Evolutionary conservation across 2,888 invertebrate genomes (phyloP), one percentile per base, ranked within the genome.

Genomic region (Sympetrum striolatum): DNA sequence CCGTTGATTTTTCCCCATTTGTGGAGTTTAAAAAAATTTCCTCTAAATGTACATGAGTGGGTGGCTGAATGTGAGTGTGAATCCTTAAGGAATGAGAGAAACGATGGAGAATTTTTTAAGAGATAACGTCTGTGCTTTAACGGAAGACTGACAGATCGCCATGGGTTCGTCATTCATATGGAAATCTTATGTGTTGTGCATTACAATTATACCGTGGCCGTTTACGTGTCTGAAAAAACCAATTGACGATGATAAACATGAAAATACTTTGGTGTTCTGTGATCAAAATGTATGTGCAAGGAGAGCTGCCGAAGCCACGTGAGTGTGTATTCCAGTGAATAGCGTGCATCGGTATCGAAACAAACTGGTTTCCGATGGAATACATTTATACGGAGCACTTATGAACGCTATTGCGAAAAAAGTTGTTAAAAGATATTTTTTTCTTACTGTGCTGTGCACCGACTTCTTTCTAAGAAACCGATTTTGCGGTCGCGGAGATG

Each of bases 381-480:
- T 35, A 18, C 37, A 53, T 53, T 73, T 86, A 60, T 35, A 86
- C 31, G 48, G 37, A 39, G 86, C 60, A n/a, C 37, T 39, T 10
- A 53, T 58, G 37, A 39, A 86, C 86, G 58, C 37, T 60, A 37
- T 6, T 37, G n/a, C 58, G 86, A 60, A 60, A 58, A 86, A 58
- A 60, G 64, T 86, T 64, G 86, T 86, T 86, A 86, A 37, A n/a
- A 6, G 37, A 86, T 44, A 35, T 53, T 60, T 86, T 86, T 86
- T 86, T 86, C 58, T 48, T 60, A 53, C 58, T 60, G 82, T 82
- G 86, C 60, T 48, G 86, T 86, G 86, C 60, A 86, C 86, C 86
- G 86, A 86, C 86, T 86, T 37, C 86, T 86, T 37, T 86, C 58
- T 64, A 60, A 86, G 8, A 15, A 14, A 35, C 60, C 37, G 12